These are phyloP conservation scores for Misgurnus anguillicaudatus DNA, from an alignment of 2,113 vertebrate species.

Conservation along the genomic window DNA sequence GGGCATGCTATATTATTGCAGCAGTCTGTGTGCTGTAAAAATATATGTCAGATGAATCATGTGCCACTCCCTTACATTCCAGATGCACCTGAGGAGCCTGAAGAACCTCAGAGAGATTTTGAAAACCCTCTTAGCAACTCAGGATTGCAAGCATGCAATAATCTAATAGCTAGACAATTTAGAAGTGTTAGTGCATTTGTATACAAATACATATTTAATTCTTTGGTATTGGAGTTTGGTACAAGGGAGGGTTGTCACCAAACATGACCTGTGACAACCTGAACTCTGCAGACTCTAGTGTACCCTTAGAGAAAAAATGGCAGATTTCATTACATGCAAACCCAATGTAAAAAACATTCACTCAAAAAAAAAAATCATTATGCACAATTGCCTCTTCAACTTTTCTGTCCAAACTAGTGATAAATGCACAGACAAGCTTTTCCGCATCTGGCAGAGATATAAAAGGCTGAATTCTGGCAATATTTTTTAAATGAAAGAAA, in stretches of 20 bases:
- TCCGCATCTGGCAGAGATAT: no score
- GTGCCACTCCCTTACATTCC: background rate
- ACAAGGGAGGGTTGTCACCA: background rate
- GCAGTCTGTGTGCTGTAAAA: background rate
- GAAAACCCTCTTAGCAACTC: background rate
- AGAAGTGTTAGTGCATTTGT: no score
- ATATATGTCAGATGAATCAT: background rate
- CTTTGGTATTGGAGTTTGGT: background rate
- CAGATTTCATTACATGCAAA: no score
- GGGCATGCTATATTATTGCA: background rate
- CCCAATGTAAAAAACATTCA: no score
- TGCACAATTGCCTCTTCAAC: no score
- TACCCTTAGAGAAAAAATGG: no score
- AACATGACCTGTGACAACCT: background rate
- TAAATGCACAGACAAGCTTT: no score
- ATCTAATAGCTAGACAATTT: background rate
- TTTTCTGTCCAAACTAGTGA: no score
- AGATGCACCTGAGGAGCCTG: background rate
- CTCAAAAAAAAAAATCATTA: no score
- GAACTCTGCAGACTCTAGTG: background rate
- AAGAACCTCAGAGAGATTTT: background rate
- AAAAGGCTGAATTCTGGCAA: no score
- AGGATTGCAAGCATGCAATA: background rate
- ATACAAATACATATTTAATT: background rate
- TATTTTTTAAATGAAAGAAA: no score